Percentiles rank a stretch among this genome's conserved stretches.
phyloP scores from a whole-genome alignment of 2,113 vertebrate species.

The Diglossa brunneiventris region DNA sequence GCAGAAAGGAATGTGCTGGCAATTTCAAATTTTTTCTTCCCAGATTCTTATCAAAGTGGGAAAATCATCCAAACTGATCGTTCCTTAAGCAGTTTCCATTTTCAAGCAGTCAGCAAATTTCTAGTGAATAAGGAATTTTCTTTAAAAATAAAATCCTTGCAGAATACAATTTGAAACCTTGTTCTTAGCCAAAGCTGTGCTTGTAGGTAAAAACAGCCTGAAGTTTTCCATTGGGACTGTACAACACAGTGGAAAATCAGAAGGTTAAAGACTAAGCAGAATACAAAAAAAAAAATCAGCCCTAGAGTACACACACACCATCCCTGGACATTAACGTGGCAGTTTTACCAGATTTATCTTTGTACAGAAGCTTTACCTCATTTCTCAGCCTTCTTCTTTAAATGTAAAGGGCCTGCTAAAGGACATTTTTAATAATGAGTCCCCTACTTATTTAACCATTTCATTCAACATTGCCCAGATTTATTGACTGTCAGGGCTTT shows the following conservation, averaged over 20 bases:
- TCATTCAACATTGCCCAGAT: slow-evolving; percentile 42
- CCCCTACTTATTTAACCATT: slow-evolving; percentile 50
- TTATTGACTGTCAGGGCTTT: slow-evolving; percentile 46
- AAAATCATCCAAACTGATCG: slow-evolving; percentile 29
- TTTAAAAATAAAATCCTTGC: neutral
- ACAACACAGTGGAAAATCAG: slow-evolving; percentile 51
- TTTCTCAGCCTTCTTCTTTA: slow-evolving; percentile 30
- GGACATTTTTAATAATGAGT: slow-evolving; percentile 42
- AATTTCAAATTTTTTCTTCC: slow-evolving; percentile 10
- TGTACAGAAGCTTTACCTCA: slow-evolving; percentile 27
- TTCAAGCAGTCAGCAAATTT: slow-evolving; percentile 48
- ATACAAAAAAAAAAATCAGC: neutral
- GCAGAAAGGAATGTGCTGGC: slow-evolving; percentile 56
- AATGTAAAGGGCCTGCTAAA: slow-evolving; percentile 32
- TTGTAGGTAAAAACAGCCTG: slow-evolving; percentile 45
- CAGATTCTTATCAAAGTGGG: slow-evolving; percentile 42
- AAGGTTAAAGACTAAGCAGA: slow-evolving; percentile 44
- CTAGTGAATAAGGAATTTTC: slow-evolving; percentile 25
- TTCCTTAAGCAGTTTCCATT: slow-evolving; percentile 30
- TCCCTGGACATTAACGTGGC: neutral
- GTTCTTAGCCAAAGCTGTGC: slow-evolving; percentile 26
- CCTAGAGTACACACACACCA: neutral
- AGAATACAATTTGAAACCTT: slow-evolving; percentile 22
- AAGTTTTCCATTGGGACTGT: slow-evolving; percentile 34
- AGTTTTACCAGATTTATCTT: slow-evolving; percentile 19